Evolutionary conservation across 2,888 invertebrate genomes (phyloP).

Genomic region (Steinernema carpocapsae): DNA sequence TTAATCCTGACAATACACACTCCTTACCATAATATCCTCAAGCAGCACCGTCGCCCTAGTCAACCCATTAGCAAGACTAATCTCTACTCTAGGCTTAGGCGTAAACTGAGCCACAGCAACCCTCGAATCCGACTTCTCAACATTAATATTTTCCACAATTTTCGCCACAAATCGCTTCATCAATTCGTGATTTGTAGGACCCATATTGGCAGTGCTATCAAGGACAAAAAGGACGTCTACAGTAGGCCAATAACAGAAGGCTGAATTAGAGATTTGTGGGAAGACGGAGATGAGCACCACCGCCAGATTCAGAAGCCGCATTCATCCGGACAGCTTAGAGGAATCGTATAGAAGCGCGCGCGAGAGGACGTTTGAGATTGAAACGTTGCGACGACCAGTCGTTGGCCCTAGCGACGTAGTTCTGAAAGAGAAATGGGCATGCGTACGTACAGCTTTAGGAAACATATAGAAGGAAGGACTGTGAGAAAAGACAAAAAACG

Average conservation of each 20-base stretch:
- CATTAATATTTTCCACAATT: background rate
- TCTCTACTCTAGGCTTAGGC: slow-evolving; percentile 54
- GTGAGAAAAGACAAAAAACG: no score
- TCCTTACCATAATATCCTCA: slow-evolving; percentile 22
- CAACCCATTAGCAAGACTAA: slow-evolving; percentile 41
- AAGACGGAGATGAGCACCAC: background rate
- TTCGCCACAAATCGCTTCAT: slow-evolving; percentile 30
- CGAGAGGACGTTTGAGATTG: slow-evolving; percentile 1
- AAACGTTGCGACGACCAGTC: background rate
- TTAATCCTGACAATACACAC: background rate
- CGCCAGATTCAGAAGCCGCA: slow-evolving; percentile 1
- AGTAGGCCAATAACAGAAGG: slow-evolving; percentile 56
- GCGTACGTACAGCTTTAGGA: no score
- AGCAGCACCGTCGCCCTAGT: background rate
- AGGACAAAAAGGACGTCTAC: slow-evolving; percentile 60
- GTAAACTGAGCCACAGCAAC: slow-evolving; percentile 63
- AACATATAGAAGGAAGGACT: no score
- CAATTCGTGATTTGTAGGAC: slow-evolving; percentile 41
- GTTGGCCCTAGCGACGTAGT: slow-evolving; percentile 11
- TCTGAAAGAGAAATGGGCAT: no score
- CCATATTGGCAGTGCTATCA: slow-evolving; percentile 59
- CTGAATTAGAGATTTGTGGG: background rate
- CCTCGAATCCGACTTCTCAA: slow-evolving; percentile 27
- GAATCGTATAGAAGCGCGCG: background rate
- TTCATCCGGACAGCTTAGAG: background rate